Base-by-base conservation (phyloP, 2,888 invertebrate genomes). In the Phasia obesa region DNA sequence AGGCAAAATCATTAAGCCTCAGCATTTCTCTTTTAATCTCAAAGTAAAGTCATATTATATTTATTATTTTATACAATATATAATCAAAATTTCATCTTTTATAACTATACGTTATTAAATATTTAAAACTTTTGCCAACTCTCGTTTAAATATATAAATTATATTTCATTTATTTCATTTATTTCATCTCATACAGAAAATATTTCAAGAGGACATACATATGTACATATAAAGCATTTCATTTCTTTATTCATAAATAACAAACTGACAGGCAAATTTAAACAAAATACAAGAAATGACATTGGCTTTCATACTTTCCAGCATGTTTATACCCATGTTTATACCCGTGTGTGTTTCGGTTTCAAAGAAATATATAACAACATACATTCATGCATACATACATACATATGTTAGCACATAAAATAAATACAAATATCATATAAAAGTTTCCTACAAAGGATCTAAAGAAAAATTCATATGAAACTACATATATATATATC, bases 231-330 rank as follows among this genome's bases (percentile, higher is more conserved):
- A 31, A 31, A 73, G 19, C 19, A 27, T 53, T 62, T 49, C 38
- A 35, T 62, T 55, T 35, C 55, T 77, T 42, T 59, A 65, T 25
- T 47, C 74, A 74, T 49, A 73, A 38, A 73, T 60, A 42, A 23
- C 62, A 53, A 67, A 75, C 17, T 65, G 47, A 49, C 55, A 64
- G 2, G 27, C 47, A 35, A 70, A 21, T 35, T 27, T 4, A 77
- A 64, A 64, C 25, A 21, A 17, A 53, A 38, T 25, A 69, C 60
- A 80, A 53, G 19, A 81, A 65, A 75, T 76, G 81, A 65, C 81
- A 76, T 81, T 81, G 81, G 81, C 65, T 76, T 76, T 62, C 27
- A 62, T 42, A 35, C 11, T 2, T n/a, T n/a, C 9, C 35, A 11
- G 11, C 1, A 31, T 31, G 31, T 31, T 7, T 9, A 4, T 31